Base-by-base conservation (phyloP, 2,113 vertebrate species). In the Lasiurus borealis region DNA sequence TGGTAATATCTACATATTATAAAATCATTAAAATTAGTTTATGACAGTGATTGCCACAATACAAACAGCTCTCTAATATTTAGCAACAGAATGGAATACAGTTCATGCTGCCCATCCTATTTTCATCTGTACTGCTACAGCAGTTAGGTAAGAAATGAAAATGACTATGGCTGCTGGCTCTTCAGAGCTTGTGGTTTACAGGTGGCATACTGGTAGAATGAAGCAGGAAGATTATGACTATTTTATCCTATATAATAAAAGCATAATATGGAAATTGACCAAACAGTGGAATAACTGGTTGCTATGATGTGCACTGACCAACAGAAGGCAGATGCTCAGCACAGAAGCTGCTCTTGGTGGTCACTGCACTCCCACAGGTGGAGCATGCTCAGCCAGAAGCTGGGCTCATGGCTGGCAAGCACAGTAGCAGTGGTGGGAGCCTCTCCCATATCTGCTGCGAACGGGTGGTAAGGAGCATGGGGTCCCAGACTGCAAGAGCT, bases 1-100 rank as follows among this genome's bases (percentile, higher is more conserved):
- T 59, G 27, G 1, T 52, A 66, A 21, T 68, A 64, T 19, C 11
- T 95, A 19, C 40, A n/a, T 76, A 76, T 71, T 96, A 95, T n/a
- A 88, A 92, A 92, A 68, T 1, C 19, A 46, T 57, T 84, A 57
- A 95, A 50, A 57, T 78, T 57, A 83, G 57, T 85, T 90, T 90
- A 68, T 83, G 14, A 73, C n/a, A 54, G 0, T 76, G 36, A 71
- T 50, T 59, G 27, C 2, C 16, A 52, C 23, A 44, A 19, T 57
- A 44, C 27, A 40, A 84, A 48, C 15, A 84, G 0, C 44, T 27
- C 8, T 92, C 21, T 76, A 81, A 72, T 50, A 29, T 88, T 85
- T 82, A 84, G n/a, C 9, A 23, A 59, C 62, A 86, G 23, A 81
- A 66, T 82, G 29, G n/a, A 62, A 44, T 19, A 40, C 18, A 34